phyloP scores from a whole-genome alignment of 2,888 invertebrate species.

The Ctena decussata region DNA sequence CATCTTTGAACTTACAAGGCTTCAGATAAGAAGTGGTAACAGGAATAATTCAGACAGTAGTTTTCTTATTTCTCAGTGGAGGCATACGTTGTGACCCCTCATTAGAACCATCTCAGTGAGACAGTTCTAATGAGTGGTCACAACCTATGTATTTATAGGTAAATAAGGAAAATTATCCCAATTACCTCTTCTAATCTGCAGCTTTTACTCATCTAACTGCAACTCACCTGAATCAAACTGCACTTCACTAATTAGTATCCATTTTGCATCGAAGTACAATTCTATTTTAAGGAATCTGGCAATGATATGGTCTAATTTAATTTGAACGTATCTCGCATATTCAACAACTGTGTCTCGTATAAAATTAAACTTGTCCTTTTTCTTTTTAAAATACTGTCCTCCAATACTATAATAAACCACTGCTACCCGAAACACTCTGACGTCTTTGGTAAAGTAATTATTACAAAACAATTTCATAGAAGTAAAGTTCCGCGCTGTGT shows the following conservation, averaged over 20 bases:
- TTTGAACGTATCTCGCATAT: slow-evolving; percentile 93
- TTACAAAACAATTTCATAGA: slow-evolving; percentile 94
- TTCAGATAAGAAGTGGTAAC: too few species aligned
- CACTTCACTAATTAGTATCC: slow-evolving; percentile 97
- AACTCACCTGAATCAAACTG: slow-evolving; percentile 93
- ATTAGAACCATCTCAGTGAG: too few species aligned
- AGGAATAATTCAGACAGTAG: too few species aligned
- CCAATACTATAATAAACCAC: slow-evolving; percentile 92
- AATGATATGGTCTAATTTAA: slow-evolving; percentile 93
- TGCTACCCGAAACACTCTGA: slow-evolving; percentile 94
- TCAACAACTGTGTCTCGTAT: slow-evolving; percentile 94
- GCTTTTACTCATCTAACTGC: too few species aligned
- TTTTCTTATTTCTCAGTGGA: too few species aligned
- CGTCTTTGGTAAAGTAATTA: slow-evolving; percentile 95
- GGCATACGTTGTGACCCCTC: too few species aligned
- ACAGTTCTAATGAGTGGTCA: too few species aligned
- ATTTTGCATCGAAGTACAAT: slow-evolving; percentile 93
- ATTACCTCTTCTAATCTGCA: too few species aligned
- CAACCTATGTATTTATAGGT: too few species aligned
- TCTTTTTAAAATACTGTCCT: slow-evolving; percentile 92
- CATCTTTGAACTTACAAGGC: too few species aligned
- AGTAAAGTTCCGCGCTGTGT: slow-evolving; percentile 94
- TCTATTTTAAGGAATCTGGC: slow-evolving; percentile 93
- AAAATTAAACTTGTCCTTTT: slow-evolving; percentile 90
- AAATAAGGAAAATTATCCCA: too few species aligned